Evolutionary conservation across 2,113 vertebrate species (phyloP), one percentile per base, ranked within the genome.

Genomic region (Litocranius walleri): DNA sequence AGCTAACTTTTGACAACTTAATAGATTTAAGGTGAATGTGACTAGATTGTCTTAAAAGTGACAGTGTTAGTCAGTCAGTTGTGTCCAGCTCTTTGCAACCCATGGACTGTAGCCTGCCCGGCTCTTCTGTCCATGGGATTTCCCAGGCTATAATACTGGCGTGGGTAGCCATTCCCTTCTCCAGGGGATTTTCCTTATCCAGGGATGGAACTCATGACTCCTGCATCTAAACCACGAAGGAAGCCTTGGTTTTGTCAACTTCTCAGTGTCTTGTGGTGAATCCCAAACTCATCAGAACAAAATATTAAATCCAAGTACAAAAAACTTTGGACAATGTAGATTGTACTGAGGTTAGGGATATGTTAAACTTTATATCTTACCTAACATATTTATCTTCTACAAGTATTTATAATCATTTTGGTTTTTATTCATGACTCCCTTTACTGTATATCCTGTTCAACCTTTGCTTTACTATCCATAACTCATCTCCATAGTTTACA

Each of bases 201-300:
- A 74, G n/a, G 67, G 19, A 74, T 40, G n/a, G n/a, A 40, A 71
- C 19, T 19, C n/a, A 40, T 74, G 19, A 74, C 36, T 74, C n/a
- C 0, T 3, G 19, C 5, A 0, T 71, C 67, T 74, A 10, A 40
- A 1, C 67, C n/a, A 71, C n/a, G 3, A 71, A 19, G 19, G n/a
- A 40, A 71, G n/a, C 19, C n/a, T 74, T 74, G 67, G n/a, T 74
- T 71, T 71, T 40, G 0, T 1, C 21, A 54, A 0, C 36, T 81
- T 43, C 25, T n/a, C 6, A 14, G 25, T 48, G 16, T 50, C 7
- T 77, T 83, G 7, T 6, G 1, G 29, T 80, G 16, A 40, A 17
- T 30, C 25, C 12, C 4, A 13, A 13, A 29, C 1, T 29, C 16
- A 59, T 52, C 6, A 67, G 25, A 86, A 74, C 13, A 92, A 2